These are phyloP conservation scores for Crypturellus undulatus DNA, from an alignment of 2,113 vertebrate genomes.

Conservation along the genomic window DNA sequence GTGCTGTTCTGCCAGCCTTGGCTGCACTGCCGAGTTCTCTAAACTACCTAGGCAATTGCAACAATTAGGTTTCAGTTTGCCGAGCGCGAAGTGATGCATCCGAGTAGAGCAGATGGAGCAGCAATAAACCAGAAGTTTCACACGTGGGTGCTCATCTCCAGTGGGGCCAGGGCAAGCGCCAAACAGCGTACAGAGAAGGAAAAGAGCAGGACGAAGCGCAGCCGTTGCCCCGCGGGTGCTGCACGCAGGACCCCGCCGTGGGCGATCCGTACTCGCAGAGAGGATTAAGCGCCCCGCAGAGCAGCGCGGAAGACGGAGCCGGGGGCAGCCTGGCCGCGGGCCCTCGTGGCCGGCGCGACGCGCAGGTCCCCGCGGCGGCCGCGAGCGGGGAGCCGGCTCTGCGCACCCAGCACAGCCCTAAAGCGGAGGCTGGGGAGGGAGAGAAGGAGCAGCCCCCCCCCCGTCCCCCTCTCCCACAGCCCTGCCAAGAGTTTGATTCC, in stretches of 20 bases:
- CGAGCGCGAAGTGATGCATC: not conserved
- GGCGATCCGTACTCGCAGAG: not conserved
- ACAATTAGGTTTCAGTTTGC: not conserved
- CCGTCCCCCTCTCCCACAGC: not conserved
- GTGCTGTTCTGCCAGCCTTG: constrained; percentile 36
- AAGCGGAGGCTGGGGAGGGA: not conserved
- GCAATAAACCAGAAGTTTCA: accelerated
- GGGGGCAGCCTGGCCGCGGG: not conserved
- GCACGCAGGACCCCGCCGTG: not conserved
- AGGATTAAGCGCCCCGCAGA: not conserved
- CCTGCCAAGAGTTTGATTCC: not conserved
- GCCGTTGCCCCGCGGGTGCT: not conserved
- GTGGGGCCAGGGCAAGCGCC: not conserved
- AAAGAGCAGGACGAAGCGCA: not conserved
- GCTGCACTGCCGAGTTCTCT: constrained; percentile 6
- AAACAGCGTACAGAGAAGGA: accelerated
- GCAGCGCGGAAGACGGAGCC: not conserved
- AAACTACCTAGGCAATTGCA: not conserved
- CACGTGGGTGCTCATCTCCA: not conserved
- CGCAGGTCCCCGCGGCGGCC: not conserved
- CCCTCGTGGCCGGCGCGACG: not conserved
- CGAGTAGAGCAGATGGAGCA: not conserved
- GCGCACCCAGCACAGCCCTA: not conserved
- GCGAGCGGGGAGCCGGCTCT: not conserved
- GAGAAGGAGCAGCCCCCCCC: not conserved